Conservation (phyloP, 2,888 invertebrate genomes). For the Pheosia tremula region DNA sequence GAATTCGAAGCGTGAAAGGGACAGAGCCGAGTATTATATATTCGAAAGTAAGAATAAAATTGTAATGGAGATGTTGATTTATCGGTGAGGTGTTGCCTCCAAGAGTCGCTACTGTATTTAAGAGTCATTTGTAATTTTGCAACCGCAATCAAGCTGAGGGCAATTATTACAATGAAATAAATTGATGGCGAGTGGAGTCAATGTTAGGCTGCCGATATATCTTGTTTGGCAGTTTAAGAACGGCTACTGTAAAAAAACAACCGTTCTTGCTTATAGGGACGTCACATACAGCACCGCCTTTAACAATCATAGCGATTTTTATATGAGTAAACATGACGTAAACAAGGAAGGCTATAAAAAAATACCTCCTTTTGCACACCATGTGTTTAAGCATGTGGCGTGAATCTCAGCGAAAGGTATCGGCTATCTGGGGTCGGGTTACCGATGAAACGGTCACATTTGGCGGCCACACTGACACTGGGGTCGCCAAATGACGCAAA, state of each 20-base stretch:
- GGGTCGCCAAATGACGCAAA: conserved; percentile 67
- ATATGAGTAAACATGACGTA: conserved; percentile 45
- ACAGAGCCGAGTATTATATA: conserved; percentile 62
- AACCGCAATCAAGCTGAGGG: conserved; percentile 52
- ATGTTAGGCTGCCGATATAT: conserved; percentile 15
- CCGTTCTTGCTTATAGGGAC: no score
- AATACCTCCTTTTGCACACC: conserved; percentile 73
- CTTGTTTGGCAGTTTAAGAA: conserved; percentile 26
- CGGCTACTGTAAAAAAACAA: not conserved
- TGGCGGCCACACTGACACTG: conserved; percentile 68
- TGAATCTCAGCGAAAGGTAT: conserved; percentile 72
- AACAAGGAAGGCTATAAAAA: conserved; percentile 66
- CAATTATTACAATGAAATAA: conserved; percentile 66
- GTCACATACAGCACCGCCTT: not conserved
- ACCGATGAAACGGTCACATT: conserved; percentile 67
- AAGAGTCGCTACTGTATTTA: conserved; percentile 69
- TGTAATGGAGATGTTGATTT: conserved; percentile 77
- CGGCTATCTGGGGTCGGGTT: conserved; percentile 58
- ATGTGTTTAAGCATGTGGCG: conserved; percentile 69
- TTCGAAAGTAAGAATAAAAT: conserved; percentile 72
- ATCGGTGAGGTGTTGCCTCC: conserved; percentile 58
- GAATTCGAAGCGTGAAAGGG: conserved; percentile 74
- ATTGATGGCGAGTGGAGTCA: conserved; percentile 52
- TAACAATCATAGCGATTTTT: conserved; percentile 12
- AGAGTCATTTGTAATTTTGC: conserved; percentile 68